Base-by-base conservation (phyloP, 2,113 vertebrate species). In the Poeciliopsis prolifica region DNA sequence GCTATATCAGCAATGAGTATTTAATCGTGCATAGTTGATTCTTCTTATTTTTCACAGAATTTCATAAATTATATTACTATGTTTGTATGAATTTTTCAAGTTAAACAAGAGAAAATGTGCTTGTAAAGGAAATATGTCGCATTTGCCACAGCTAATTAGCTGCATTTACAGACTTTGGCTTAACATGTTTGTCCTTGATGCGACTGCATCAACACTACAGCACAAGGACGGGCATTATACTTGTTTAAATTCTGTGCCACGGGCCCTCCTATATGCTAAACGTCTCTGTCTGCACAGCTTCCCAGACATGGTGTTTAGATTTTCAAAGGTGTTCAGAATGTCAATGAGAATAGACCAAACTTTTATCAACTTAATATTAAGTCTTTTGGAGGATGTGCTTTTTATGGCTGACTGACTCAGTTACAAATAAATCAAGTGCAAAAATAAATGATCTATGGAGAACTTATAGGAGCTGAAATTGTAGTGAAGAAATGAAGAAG, bases 291-390 rank as follows among this genome's bases (percentile, higher is more conserved):
- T 44, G 42, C 65, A 67, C n/a, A 28, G 26, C n/a, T 24, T 44
- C 42, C n/a, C 65, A 67, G n/a, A 44, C 65, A 44, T 28, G 65
- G 37, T 67, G n/a, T 28, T 67, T 44, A 44, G 65, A 42, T 28
- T 28, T 19, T 51, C 26, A 44, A 15, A 29, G 26, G 66, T 29
- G 40, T 29, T 30, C 9, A 19, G 28, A 51, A 68, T 68, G 11
- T 30, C 9, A 68, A 54, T 68, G 28, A 68, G 28, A 54, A 54
- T 2, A 24, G 9, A 10, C 9, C 28, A 3, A 13, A 54, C 10
- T 54, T 68, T 37, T 54, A 58, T 54, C 15, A 68, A 30, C 28
- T 51, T 10, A 67, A 22, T 30, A 68, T 12, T 12, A 54, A n/a
- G 11, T 31, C 8, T 31, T 51, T 51, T 54, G 31, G 10, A 51